Conservation (phyloP, 2,888 invertebrate genomes). For the Clanis bilineata region DNA sequence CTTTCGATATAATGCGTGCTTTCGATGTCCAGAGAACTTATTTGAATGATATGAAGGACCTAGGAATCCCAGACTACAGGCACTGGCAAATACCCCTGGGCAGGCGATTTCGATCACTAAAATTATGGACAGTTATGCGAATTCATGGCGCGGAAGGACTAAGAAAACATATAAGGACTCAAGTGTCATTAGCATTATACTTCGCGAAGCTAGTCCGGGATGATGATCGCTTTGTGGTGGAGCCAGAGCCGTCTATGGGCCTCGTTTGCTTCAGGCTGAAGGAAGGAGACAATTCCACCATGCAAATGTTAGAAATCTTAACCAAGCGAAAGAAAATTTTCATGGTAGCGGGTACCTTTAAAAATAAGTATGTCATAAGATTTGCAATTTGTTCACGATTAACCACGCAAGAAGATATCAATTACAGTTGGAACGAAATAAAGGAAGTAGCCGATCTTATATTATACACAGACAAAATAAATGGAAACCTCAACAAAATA, state of each 20-base stretch:
- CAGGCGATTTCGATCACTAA: constrained; percentile 93
- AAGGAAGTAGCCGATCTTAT: constrained; percentile 76
- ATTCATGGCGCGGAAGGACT: not conserved
- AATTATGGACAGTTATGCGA: constrained; percentile 53
- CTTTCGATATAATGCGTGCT: constrained; percentile 90
- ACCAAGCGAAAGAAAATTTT: constrained; percentile 90
- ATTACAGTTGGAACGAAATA: constrained; percentile 88
- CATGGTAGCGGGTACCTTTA: constrained; percentile 89
- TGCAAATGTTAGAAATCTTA: constrained; percentile 86
- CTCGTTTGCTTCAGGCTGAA: constrained; percentile 81
- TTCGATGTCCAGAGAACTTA: constrained; percentile 96
- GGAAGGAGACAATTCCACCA: constrained; percentile 87
- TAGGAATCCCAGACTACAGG: constrained; percentile 36
- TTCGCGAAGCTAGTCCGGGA: constrained; percentile 83
- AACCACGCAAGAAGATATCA: constrained; percentile 87
- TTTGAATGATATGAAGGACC: constrained; percentile 83
- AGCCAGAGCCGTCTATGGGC: constrained; percentile 29
- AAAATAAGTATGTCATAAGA: constrained; percentile 87
- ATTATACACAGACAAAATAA: constrained; percentile 43
- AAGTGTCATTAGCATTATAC: constrained; percentile 1
- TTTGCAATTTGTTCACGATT: constrained; percentile 91
- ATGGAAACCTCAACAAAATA: constrained; percentile 53
- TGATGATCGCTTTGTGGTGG: constrained; percentile 92
- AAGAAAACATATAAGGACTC: not conserved
- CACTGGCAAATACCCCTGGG: constrained; percentile 93